Percentiles rank a stretch among this genome's conserved stretches.
phyloP scores from a whole-genome alignment of 2,113 vertebrate species.

The Puma concolor region DNA sequence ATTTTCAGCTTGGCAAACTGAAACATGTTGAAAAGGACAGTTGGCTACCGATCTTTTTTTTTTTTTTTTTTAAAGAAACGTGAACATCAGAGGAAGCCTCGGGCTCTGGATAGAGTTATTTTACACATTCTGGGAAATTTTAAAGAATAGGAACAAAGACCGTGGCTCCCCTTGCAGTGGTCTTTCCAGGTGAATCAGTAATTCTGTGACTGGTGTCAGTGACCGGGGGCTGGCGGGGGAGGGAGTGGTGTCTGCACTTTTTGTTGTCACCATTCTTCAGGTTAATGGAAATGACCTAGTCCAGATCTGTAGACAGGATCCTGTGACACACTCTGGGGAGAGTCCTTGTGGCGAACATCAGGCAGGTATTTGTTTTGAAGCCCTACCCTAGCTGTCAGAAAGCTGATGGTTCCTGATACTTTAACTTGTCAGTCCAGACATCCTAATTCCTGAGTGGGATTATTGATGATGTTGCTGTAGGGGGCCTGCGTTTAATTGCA shows the following conservation, averaged over 20 bases:
- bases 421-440: neutral
- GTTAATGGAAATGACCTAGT: neutral
- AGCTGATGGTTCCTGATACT: neutral
- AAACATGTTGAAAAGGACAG: neutral
- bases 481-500: constrained; percentile 48
- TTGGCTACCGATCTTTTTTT: neutral
- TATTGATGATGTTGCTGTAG: neutral
- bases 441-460: neutral
- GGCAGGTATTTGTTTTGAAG: neutral
- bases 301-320: neutral
- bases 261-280: neutral
- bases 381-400: neutral
- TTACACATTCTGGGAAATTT: neutral
- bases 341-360: neutral
- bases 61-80: neutral
- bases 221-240: neutral
- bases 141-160: neutral
- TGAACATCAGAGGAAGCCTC: neutral
- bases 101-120: neutral
- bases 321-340: neutral
- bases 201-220: neutral
- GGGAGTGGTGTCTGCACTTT: neutral
- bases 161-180: neutral
- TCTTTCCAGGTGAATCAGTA: neutral
- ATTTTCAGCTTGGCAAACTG: neutral